A percentile compares a stretch with the other conserved stretches of the same genome.
Conservation (phyloP, 2,797 vertebrate genomes). For the Helarctos malayanus region DNA sequence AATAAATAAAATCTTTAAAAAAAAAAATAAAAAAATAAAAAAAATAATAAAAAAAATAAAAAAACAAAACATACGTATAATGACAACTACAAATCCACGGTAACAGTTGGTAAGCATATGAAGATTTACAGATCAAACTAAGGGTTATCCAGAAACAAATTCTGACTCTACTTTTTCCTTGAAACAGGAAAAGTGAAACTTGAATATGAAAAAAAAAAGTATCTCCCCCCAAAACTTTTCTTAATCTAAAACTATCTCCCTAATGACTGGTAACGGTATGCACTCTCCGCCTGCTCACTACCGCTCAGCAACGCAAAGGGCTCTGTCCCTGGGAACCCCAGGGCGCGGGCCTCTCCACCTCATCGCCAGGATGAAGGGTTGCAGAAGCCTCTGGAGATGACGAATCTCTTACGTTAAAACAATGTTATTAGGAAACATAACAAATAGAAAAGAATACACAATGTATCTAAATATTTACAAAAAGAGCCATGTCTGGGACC, state of each 20-base stretch:
- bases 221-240: not conserved
- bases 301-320: not conserved
- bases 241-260: not conserved
- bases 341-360: not conserved
- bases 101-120: not conserved
- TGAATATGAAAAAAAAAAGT: not conserved
- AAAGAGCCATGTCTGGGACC: not conserved
- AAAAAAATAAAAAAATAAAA: too few species aligned
- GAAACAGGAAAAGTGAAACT: not conserved
- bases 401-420: not conserved
- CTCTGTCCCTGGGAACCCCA: not conserved
- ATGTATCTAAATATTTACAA: not conserved
- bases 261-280: not conserved
- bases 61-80: not conserved
- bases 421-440: not conserved
- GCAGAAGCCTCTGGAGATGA: not conserved
- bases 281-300: not conserved
- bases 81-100: not conserved
- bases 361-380: not conserved
- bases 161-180: not conserved
- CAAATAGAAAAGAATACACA: not conserved
- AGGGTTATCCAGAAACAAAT: not conserved
- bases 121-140: not conserved
- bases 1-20: too few species aligned
- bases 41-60: not conserved